Evolutionary conservation across 2,113 vertebrate species (phyloP).

Genomic region (Lasiurus cinereus): DNA sequence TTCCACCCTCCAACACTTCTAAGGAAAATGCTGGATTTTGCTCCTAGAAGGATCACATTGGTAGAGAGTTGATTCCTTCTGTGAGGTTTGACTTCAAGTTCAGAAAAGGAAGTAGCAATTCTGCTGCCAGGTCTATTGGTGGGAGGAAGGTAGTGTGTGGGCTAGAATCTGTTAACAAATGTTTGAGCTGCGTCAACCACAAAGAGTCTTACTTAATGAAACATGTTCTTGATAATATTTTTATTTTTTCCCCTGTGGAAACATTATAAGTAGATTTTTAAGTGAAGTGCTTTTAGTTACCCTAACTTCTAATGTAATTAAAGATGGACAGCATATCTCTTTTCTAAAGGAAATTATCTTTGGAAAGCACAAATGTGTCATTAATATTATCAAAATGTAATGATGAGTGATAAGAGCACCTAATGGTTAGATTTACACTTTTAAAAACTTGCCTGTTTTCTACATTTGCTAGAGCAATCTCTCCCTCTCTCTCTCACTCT

Average conservation of each 20-base stretch:
- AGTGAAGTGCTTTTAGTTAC: conserved; percentile 17
- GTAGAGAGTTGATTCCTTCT: background rate
- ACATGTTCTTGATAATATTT: background rate
- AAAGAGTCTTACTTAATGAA: conserved; percentile 35
- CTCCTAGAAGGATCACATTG: background rate
- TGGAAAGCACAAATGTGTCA: conserved; percentile 40
- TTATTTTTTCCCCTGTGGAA: background rate
- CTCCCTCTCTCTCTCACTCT: background rate
- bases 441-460: background rate
- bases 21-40: background rate
- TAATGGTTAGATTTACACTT: conserved; percentile 26
- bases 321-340: background rate
- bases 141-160: background rate
- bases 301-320: conserved; percentile 37
- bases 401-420: background rate
- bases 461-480: background rate
- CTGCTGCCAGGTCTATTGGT: background rate
- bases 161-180: conserved; percentile 5
- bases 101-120: background rate
- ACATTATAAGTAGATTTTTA: background rate
- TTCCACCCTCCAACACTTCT: background rate
- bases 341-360: conserved; percentile 49
- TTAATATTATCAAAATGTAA: conserved; percentile 22
- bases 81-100: background rate
- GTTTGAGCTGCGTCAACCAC: background rate